These are phyloP conservation scores for Suillia variegata DNA, from an alignment of 2,888 invertebrate species.

Conservation along the genomic window DNA sequence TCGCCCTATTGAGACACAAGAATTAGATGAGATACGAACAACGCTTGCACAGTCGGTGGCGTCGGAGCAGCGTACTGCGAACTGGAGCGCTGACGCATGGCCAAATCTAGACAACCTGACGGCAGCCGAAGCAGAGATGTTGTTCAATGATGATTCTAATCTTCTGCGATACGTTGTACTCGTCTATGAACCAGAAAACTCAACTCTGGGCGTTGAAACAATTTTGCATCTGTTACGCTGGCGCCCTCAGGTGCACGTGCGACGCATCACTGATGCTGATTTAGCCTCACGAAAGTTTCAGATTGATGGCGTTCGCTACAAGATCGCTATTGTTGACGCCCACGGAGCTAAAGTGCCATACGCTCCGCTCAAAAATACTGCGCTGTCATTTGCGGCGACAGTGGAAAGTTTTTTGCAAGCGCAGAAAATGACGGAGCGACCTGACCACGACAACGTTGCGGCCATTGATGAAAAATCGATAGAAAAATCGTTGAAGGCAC, in stretches of 20 bases:
- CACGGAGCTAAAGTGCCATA: slow-evolving; percentile 32
- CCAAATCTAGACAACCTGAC: slow-evolving; percentile 70
- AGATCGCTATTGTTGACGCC: slow-evolving; percentile 43
- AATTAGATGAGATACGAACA: slow-evolving; percentile 58
- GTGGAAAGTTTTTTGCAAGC: slow-evolving; percentile 37
- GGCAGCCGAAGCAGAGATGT: slow-evolving; percentile 59
- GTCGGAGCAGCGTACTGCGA: slow-evolving; percentile 64
- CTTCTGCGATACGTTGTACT: slow-evolving; percentile 67
- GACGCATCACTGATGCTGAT: slow-evolving; percentile 62
- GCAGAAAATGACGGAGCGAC: slow-evolving; percentile 38
- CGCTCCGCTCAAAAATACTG: slow-evolving; percentile 56
- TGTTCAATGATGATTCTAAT: slow-evolving; percentile 64
- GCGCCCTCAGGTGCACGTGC: slow-evolving; percentile 65
- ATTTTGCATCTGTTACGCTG: slow-evolving; percentile 68
- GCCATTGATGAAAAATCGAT: background rate
- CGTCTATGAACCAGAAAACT: slow-evolving; percentile 70
- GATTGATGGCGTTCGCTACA: slow-evolving; percentile 35
- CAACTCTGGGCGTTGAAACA: slow-evolving; percentile 59
- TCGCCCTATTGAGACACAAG: slow-evolving; percentile 62
- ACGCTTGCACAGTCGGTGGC: slow-evolving; percentile 64
- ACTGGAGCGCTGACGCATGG: slow-evolving; percentile 63
- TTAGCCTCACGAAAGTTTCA: slow-evolving; percentile 43
- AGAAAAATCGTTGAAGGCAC: slow-evolving; percentile 4
- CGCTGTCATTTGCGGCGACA: slow-evolving; percentile 39
- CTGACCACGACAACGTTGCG: slow-evolving; percentile 7